phyloP scores from a whole-genome alignment of 2,797 vertebrate species.

The Semotilus atromaculatus region DNA sequence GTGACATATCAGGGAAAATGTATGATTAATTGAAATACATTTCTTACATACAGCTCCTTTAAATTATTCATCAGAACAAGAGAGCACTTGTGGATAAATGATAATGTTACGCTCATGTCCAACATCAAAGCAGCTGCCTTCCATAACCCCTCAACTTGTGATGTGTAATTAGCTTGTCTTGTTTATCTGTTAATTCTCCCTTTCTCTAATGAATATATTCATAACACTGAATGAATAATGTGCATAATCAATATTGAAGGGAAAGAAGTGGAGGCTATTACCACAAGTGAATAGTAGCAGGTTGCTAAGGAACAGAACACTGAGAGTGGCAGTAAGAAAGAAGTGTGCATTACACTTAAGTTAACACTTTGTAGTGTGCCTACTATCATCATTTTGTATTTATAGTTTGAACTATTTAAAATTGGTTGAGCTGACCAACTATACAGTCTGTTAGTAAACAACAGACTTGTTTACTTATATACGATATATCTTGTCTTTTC shows the following conservation, averaged over 20 bases:
- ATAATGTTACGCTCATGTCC: slow-evolving; percentile 59
- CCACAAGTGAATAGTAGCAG: slow-evolving; percentile 74
- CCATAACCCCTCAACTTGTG: slow-evolving; percentile 56
- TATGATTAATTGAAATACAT: too few species aligned
- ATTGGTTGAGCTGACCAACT: slow-evolving; percentile 63
- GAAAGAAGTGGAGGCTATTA: slow-evolving; percentile 69
- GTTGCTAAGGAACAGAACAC: slow-evolving; percentile 81
- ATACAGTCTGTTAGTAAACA: slow-evolving; percentile 72
- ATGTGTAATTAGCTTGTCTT: slow-evolving; percentile 68
- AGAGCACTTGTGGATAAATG: slow-evolving; percentile 63
- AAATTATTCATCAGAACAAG: slow-evolving; percentile 57
- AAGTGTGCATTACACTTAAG: slow-evolving; percentile 64
- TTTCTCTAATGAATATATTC: slow-evolving; percentile 77
- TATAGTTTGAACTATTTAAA: slow-evolving; percentile 29
- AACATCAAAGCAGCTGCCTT: slow-evolving; percentile 68
- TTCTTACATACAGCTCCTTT: too few species aligned
- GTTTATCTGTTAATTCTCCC: slow-evolving; percentile 73
- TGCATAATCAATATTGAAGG: slow-evolving; percentile 65
- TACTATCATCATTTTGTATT: slow-evolving; percentile 44
- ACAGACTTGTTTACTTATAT: too few species aligned
- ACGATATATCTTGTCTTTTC: slow-evolving; percentile 66
- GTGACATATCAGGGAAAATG: too few species aligned
- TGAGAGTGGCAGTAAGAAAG: slow-evolving; percentile 59
- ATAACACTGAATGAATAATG: slow-evolving; percentile 74
- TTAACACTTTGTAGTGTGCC: slow-evolving; percentile 41